A percentile compares a stretch with the other conserved stretches of the same genome.
Evolutionary conservation across 2,113 vertebrate genomes (phyloP).

Genomic region (Addax nasomaculatus): DNA sequence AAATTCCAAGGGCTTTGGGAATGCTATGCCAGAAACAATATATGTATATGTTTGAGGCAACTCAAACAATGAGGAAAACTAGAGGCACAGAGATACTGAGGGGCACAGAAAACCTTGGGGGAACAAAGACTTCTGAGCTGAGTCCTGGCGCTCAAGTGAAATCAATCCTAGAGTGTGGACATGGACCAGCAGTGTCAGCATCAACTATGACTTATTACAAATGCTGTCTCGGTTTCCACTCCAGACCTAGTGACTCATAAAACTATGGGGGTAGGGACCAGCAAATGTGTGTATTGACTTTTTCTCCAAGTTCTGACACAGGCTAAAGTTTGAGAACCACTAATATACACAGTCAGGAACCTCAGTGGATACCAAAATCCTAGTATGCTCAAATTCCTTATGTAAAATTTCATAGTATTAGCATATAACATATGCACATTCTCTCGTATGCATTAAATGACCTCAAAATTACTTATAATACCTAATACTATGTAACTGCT

Average conservation of each 20-base stretch:
- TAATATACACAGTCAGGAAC: neutral
- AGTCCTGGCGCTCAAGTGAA: neutral
- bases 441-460: neutral
- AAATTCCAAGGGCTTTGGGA: neutral
- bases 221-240: neutral
- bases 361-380: neutral
- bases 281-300: neutral
- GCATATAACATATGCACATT: neutral
- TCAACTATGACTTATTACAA: neutral
- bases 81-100: neutral
- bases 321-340: neutral
- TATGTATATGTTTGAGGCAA: neutral
- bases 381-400: neutral
- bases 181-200: neutral
- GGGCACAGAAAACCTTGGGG: neutral
- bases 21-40: neutral
- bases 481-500: neutral
- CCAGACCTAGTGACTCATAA: neutral
- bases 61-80: neutral
- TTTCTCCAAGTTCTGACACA: neutral
- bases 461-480: neutral
- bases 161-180: neutral
- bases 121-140: neutral
- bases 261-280: too few species aligned
- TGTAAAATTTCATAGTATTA: neutral